phyloP scores from a whole-genome alignment of 1,140 invertebrate genomes.

The Reticulitermes speratus region DNA sequence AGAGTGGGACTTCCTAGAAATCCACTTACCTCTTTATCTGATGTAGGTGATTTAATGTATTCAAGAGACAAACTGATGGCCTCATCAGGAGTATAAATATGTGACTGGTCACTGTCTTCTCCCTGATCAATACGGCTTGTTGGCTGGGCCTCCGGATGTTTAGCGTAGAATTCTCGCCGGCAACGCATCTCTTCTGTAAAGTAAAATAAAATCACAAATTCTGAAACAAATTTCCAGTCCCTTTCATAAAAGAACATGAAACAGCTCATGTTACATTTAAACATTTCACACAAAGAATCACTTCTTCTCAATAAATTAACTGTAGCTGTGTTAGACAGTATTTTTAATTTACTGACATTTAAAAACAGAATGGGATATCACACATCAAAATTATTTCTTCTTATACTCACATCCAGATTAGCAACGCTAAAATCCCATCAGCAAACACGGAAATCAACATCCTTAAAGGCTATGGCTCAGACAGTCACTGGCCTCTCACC shows the following conservation, averaged over 20 bases:
- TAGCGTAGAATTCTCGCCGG: constrained; percentile 65
- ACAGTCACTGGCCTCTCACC: too few relatives aligned
- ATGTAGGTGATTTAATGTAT: constrained; percentile 56
- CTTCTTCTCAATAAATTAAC: too few relatives aligned
- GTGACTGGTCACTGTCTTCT: constrained; percentile 56
- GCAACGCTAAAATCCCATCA: background rate
- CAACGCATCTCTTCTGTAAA: constrained; percentile 69
- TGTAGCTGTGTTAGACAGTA: too few relatives aligned
- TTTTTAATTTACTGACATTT: too few relatives aligned
- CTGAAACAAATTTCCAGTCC: background rate
- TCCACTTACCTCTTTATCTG: background rate
- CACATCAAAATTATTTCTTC: too few relatives aligned
- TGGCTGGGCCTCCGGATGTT: constrained; percentile 54
- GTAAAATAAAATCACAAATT: background rate
- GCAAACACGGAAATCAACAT: background rate
- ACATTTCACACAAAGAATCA: too few relatives aligned
- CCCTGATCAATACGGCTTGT: constrained; percentile 55
- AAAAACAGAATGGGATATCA: too few relatives aligned
- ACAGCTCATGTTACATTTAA: background rate
- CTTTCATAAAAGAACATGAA: background rate
- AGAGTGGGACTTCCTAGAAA: too few relatives aligned
- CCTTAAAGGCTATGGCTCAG: background rate
- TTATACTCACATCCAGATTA: background rate
- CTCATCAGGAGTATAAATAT: constrained; percentile 70
- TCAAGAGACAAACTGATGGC: constrained; percentile 69